Evolutionary conservation across 2,888 invertebrate species (phyloP).

Genomic region (Phyllotreta cruciferae): DNA sequence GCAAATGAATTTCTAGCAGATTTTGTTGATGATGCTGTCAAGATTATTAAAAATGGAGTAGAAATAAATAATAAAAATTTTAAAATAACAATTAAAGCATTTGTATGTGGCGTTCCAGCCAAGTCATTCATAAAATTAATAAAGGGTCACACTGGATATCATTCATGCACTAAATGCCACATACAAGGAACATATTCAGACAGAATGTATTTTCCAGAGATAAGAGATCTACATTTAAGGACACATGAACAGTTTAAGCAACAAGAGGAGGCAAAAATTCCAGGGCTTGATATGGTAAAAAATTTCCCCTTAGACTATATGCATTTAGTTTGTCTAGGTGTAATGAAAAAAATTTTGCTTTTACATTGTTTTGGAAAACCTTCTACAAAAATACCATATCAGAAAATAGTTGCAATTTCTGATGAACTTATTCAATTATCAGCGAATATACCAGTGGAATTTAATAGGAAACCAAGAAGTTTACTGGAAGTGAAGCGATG

Average conservation of each 20-base stretch:
- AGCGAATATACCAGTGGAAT: constrained; percentile 18
- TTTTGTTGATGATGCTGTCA: constrained; percentile 27
- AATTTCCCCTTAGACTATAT: constrained; percentile 39
- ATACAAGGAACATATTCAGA: constrained; percentile 22
- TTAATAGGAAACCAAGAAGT: constrained; percentile 30
- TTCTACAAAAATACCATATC: constrained; percentile 13
- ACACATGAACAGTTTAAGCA: constrained; percentile 28
- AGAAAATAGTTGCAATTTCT: constrained; percentile 12
- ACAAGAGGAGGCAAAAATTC: constrained; percentile 32
- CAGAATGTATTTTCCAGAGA: constrained; percentile 30
- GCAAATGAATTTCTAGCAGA: constrained; percentile 21
- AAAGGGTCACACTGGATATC: constrained; percentile 35
- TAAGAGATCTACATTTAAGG: constrained; percentile 21
- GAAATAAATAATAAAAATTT: constrained; percentile 8
- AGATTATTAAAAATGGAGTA: constrained; percentile 23
- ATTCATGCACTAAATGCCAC: constrained; percentile 37
- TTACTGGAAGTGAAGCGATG: constrained; percentile 30
- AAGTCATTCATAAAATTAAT: constrained; percentile 31
- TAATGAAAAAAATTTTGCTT: constrained; percentile 12
- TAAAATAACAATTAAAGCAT: constrained; percentile 27
- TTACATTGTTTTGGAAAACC: constrained; percentile 22
- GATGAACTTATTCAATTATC: background rate
- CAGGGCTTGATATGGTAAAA: constrained; percentile 30
- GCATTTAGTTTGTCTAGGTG: constrained; percentile 30
- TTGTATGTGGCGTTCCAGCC: constrained; percentile 40